Percentiles rank a stretch among this genome's conserved stretches.
These are phyloP conservation scores for Encarsia formosa DNA, from an alignment of 2,888 invertebrate genomes.

Conservation along the genomic window DNA sequence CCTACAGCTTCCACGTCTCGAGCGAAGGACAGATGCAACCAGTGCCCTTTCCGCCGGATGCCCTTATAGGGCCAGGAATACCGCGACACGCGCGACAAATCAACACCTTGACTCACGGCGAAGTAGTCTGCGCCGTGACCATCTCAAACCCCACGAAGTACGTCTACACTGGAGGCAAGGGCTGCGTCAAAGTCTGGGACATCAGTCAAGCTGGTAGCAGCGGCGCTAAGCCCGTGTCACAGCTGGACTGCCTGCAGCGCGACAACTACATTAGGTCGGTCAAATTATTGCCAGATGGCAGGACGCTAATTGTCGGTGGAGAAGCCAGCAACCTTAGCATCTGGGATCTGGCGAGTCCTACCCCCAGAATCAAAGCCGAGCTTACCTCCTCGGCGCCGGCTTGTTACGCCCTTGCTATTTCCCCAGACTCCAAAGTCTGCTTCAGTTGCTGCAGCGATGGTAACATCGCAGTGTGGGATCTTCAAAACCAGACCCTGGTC, in stretches of 20 bases:
- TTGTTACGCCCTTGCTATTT: conserved; percentile 95
- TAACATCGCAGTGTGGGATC: conserved; percentile 94
- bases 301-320: conserved; percentile 92
- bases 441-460: conserved; percentile 98
- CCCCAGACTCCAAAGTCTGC: conserved; percentile 93
- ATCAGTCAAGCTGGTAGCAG: conserved; percentile 81
- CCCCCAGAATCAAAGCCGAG: conserved; percentile 88
- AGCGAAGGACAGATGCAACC: conserved; percentile 87
- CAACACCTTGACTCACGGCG: conserved; percentile 89
- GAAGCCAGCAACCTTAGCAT: conserved; percentile 93
- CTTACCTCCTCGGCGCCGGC: conserved; percentile 92
- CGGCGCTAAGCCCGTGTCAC: conserved; percentile 81
- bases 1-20: conserved; percentile 91
- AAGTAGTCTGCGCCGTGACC: conserved; percentile 96
- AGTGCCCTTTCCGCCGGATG: conserved; percentile 92
- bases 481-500: conserved; percentile 87
- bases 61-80: conserved; percentile 87
- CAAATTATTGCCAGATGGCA: conserved; percentile 86
- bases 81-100: conserved; percentile 90
- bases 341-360: conserved; percentile 91
- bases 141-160: conserved; percentile 89
- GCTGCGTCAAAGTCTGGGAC: conserved; percentile 97
- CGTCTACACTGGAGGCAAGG: conserved; percentile 98
- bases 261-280: conserved; percentile 92
- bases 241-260: conserved; percentile 88